These are phyloP conservation scores for Alectura lathami DNA, from an alignment of 2,113 vertebrate genomes.

Conservation along the genomic window DNA sequence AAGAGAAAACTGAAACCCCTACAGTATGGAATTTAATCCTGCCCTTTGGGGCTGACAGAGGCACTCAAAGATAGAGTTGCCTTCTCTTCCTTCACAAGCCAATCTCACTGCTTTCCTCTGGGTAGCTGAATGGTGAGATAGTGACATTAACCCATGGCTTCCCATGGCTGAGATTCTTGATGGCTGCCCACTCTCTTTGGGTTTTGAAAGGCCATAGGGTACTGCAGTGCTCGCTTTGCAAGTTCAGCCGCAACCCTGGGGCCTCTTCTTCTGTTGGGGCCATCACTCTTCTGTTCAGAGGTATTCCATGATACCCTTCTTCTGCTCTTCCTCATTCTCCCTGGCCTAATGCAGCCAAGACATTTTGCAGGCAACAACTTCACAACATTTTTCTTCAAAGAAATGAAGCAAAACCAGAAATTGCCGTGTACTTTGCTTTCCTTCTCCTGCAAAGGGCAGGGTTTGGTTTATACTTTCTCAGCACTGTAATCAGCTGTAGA, in stretches of 20 bases:
- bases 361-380: neutral
- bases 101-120: neutral
- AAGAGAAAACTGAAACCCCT: neutral
- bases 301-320: neutral
- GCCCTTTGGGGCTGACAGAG: fast-evolving
- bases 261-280: neutral
- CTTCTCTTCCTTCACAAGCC: neutral
- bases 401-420: neutral
- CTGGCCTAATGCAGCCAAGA: neutral
- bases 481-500: neutral
- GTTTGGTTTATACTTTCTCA: neutral
- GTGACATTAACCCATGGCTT: neutral
- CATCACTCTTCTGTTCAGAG: neutral
- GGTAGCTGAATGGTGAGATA: neutral
- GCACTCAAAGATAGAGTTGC: neutral
- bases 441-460: neutral
- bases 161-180: neutral
- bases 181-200: neutral
- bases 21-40: fast-evolving
- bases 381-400: neutral
- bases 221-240: neutral
- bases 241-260: neutral
- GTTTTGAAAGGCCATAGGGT: neutral
- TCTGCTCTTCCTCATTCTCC: neutral
- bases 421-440: neutral